Evolutionary conservation across 1,140 invertebrate genomes (phyloP).

Genomic region (Eciton burchellii): DNA sequence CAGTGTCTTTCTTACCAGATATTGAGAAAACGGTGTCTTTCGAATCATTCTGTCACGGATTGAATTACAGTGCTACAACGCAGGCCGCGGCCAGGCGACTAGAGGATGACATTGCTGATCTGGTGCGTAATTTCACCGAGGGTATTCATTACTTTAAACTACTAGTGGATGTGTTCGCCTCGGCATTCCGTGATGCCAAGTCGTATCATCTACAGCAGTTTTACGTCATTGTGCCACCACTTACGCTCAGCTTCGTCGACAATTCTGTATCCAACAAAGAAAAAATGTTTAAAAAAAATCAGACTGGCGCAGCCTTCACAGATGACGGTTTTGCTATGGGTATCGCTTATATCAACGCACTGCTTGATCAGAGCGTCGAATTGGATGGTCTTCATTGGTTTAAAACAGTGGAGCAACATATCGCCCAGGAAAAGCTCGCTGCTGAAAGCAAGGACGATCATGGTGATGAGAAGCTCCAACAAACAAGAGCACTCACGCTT

Average conservation of each 20-base stretch:
- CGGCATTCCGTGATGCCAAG: conserved; percentile 94
- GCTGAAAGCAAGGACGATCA: conserved; percentile 81
- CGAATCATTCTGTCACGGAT: conserved; percentile 86
- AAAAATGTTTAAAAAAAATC: conserved; percentile 95
- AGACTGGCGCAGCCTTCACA: conserved; percentile 94
- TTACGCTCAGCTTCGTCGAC: conserved; percentile 98
- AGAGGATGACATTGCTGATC: conserved; percentile 91
- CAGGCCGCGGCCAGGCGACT: conserved; percentile 90
- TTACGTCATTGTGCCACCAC: conserved; percentile 96
- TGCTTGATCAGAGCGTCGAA: conserved; percentile 90
- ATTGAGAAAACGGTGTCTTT: conserved; percentile 91
- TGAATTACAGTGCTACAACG: conserved; percentile 87
- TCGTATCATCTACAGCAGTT: conserved; percentile 97
- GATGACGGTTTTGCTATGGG: conserved; percentile 99
- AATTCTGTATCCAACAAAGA: conserved; percentile 97
- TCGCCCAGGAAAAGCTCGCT: conserved; percentile 84
- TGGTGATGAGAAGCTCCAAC: conserved; percentile 94
- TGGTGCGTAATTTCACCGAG: conserved; percentile 95
- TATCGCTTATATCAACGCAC: conserved; percentile 90
- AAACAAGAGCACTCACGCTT: conserved; percentile 96
- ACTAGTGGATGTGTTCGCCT: conserved; percentile 96
- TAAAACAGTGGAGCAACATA: conserved; percentile 92
- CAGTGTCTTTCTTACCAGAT: conserved; percentile 95
- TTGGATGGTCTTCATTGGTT: conserved; percentile 99
- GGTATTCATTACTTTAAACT: conserved; percentile 98